Percentiles rank a stretch among this genome's conserved stretches.
Conservation (phyloP, 2,888 invertebrate genomes). For the Erebia ligea region DNA sequence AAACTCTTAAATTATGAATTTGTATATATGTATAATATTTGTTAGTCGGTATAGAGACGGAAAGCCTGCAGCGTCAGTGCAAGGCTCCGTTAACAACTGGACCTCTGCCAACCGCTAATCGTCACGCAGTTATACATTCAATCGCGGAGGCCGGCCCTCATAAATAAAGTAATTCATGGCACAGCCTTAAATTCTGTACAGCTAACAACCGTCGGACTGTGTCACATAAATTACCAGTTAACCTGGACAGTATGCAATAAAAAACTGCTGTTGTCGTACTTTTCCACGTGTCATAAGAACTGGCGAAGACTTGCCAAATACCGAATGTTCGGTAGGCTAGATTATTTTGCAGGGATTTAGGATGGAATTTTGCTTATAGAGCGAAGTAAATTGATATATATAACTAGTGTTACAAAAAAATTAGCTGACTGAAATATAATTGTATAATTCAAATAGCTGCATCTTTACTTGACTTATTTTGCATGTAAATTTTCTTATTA, state of each 20-base stretch:
- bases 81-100: constrained; percentile 59
- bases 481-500: too few species aligned
- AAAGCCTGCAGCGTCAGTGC: constrained; percentile 52
- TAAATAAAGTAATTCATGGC: constrained; percentile 37
- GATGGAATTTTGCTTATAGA: too few species aligned
- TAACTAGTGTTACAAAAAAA: too few species aligned
- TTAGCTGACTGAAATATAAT: too few species aligned
- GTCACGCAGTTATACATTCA: constrained; percentile 68
- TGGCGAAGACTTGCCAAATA: constrained; percentile 12
- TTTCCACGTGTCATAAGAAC: constrained; percentile 45
- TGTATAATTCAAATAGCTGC: too few species aligned
- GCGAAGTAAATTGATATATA: too few species aligned
- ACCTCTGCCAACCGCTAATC: constrained; percentile 70
- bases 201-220: constrained; percentile 16
- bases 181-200: constrained; percentile 22
- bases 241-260: constrained; percentile 11
- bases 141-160: constrained; percentile 49
- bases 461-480: too few species aligned
- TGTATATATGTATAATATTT: constrained; percentile 26
- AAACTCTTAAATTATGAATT: constrained; percentile 12
- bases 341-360: background rate
- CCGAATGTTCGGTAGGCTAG: background rate
- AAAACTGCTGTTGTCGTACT: constrained; percentile 22
- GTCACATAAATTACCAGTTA: constrained; percentile 18
- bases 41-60: constrained; percentile 23